Percentiles rank a stretch among this genome's conserved stretches.
phyloP scores from a whole-genome alignment of 1,140 invertebrate species.

The Brachionus rubens region DNA sequence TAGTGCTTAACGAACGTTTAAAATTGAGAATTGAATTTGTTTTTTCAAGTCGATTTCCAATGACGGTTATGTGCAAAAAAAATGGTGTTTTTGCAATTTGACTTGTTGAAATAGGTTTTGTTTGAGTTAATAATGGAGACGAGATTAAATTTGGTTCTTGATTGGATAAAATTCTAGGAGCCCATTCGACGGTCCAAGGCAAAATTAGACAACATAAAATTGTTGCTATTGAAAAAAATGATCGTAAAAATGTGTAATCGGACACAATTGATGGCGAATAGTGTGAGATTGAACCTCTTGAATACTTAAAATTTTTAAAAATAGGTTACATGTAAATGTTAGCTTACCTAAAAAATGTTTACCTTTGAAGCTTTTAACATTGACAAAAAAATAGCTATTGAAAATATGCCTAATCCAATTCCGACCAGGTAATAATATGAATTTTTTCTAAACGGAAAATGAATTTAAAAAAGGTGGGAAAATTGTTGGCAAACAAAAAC shows the following conservation, averaged over 20 bases:
- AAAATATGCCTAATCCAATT: neutral
- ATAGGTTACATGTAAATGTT: neutral
- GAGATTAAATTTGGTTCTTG: neutral
- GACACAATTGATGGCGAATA: conserved; percentile 8
- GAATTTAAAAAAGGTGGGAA: neutral
- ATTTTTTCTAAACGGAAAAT: neutral
- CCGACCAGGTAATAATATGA: neutral
- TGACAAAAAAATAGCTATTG: neutral
- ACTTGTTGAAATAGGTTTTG: too few relatives aligned
- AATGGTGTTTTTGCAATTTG: too few relatives aligned
- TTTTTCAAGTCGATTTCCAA: too few relatives aligned
- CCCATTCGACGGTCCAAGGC: conserved; percentile 24
- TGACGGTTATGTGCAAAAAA: too few relatives aligned
- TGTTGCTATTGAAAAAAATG: neutral
- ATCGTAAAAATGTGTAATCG: neutral
- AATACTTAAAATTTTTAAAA: neutral
- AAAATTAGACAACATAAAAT: conserved; percentile 6
- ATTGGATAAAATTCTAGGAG: neutral
- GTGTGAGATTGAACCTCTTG: neutral
- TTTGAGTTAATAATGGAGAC: neutral
- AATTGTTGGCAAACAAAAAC: too few relatives aligned
- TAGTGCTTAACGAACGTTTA: neutral
- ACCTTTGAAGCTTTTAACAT: conserved; percentile 7
- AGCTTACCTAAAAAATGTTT: neutral
- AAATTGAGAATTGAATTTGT: neutral